phyloP scores from a whole-genome alignment of 2,888 invertebrate genomes.

The Conchocele bisecta region DNA sequence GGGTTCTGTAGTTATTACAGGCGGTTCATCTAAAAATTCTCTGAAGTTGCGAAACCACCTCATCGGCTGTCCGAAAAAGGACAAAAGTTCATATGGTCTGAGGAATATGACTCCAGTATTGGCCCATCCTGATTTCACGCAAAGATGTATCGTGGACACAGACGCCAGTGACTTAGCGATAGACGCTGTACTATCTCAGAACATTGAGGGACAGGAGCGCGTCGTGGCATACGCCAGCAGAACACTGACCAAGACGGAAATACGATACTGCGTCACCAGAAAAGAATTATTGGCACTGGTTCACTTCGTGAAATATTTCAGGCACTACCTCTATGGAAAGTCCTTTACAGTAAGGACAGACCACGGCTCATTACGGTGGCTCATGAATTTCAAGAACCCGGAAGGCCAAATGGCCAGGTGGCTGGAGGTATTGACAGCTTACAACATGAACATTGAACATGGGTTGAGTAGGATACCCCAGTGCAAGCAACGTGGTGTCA shows the following conservation, averaged over 20 bases:
- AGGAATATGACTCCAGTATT: background rate
- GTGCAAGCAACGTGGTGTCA: conserved; percentile 8
- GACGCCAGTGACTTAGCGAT: background rate
- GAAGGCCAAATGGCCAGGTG: conserved; percentile 31
- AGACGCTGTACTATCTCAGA: conserved; percentile 1
- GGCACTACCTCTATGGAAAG: conserved; percentile 45
- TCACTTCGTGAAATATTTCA: conserved; percentile 21
- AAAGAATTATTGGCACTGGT: conserved; percentile 30
- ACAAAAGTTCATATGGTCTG: background rate
- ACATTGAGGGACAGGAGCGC: background rate
- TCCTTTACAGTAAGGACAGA: conserved; percentile 40
- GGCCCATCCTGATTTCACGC: background rate
- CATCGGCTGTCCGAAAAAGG: conserved; percentile 17
- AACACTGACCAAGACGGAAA: conserved; percentile 7
- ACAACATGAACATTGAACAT: conserved; percentile 35
- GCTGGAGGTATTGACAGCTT: conserved; percentile 32
- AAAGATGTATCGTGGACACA: background rate
- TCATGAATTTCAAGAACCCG: conserved; percentile 21
- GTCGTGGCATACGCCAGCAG: conserved; percentile 1
- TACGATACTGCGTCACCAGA: conserved; percentile 29
- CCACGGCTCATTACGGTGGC: conserved; percentile 45
- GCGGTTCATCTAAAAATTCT: conserved; percentile 5
- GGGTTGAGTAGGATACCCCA: conserved; percentile 34
- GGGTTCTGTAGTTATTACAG: conserved; percentile 25
- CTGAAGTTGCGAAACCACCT: conserved; percentile 11